Conservation (phyloP, 2,888 invertebrate species). For the Cephus nigrinus region DNA sequence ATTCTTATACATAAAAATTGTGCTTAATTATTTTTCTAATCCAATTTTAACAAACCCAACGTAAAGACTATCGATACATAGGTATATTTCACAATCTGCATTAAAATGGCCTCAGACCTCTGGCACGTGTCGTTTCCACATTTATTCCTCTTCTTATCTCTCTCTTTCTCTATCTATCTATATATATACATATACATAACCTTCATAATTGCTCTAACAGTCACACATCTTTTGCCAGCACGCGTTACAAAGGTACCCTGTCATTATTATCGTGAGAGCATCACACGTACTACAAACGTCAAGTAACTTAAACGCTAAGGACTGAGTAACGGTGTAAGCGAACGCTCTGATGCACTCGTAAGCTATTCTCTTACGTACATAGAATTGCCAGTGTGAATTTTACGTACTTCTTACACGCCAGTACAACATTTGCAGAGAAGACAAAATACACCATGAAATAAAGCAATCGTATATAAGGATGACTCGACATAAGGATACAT, state of each 20-base stretch:
- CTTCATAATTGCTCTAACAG: constrained; percentile 20
- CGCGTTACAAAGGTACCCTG: constrained; percentile 10
- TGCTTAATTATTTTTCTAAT: neutral
- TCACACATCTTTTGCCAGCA: neutral
- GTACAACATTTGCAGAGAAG: neutral
- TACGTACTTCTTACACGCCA: neutral
- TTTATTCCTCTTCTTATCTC: neutral
- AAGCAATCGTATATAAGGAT: neutral
- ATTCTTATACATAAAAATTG: neutral
- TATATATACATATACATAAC: neutral
- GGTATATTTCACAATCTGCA: no score
- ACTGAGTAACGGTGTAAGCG: constrained; percentile 53
- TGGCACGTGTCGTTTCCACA: neutral
- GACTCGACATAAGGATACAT: neutral
- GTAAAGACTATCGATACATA: no score
- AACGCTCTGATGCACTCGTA: constrained; percentile 56
- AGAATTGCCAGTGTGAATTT: neutral
- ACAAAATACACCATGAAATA: neutral
- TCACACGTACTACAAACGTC: neutral
- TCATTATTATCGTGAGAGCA: neutral
- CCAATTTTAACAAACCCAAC: neutral
- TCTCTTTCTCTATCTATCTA: neutral
- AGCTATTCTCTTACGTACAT: neutral
- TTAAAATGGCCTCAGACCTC: no score
- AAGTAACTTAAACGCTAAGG: neutral